Conservation (phyloP, 30 jellyfish, hydroid and myxozoan genomes). For the Sanderia malayensis region DNA sequence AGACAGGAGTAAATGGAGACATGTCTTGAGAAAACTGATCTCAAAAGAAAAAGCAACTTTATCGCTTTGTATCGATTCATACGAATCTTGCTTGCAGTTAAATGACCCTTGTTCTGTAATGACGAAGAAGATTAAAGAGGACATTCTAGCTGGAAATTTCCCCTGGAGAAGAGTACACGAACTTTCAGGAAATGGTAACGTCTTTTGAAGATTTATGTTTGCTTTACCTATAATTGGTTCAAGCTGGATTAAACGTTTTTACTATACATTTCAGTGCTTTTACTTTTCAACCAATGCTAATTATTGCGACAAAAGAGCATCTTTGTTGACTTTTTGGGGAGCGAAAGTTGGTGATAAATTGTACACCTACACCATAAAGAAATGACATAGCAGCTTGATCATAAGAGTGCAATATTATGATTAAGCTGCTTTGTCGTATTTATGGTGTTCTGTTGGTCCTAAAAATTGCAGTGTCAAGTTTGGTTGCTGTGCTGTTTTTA, state of each 20-base stretch:
- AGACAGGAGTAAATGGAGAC: constrained; percentile 1
- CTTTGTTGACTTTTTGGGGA: neutral
- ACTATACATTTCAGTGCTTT: neutral
- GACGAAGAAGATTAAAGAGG: neutral
- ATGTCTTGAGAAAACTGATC: neutral
- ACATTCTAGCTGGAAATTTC: neutral
- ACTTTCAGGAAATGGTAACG: constrained; percentile 1
- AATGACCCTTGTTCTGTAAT: neutral
- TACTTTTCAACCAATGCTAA: neutral
- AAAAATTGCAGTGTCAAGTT: neutral
- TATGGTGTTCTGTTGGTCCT: constrained; percentile 1
- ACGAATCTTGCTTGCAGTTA: constrained; percentile 1
- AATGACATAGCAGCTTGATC: neutral
- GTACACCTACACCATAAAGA: neutral
- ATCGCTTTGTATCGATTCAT: neutral
- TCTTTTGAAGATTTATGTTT: neutral
- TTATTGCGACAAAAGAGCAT: neutral
- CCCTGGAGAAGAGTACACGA: constrained; percentile 1
- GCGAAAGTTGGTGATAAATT: neutral
- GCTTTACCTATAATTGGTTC: constrained; percentile 1
- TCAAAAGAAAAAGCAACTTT: neutral
- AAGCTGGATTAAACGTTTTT: neutral
- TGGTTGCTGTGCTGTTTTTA: neutral
- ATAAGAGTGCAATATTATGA: neutral
- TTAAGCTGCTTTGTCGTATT: neutral